Evolutionary conservation across 2,888 invertebrate genomes (phyloP), one percentile per base, ranked within the genome.

Genomic region (Drosophila kanekoi): DNA sequence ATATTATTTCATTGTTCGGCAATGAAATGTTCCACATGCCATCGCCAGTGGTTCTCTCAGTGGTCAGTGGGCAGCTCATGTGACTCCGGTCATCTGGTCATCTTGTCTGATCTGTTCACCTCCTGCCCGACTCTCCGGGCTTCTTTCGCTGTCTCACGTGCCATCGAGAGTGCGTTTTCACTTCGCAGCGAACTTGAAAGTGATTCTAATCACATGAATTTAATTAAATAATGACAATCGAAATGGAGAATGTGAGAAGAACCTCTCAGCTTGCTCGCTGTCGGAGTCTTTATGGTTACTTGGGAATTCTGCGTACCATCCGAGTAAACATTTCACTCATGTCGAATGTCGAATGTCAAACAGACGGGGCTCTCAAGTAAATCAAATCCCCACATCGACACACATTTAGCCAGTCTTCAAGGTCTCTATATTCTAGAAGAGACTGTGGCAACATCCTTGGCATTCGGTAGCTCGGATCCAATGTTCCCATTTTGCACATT

Each of bases 131-230:
- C 52, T 68, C 53, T 47, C 41, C 18, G 6, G 23, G 44, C 54
- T 49, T 51, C 59, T 35, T 18, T 4, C 45, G 60, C 57, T 51
- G 85, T 75, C 83, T 83, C 83, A 83, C 87, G 83, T 83, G 75
- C 87, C 85, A 84, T 77, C 79, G 72, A 87, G 75, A 84, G 84
- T 87, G 83, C 83, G 68, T 81, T 81, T 87, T 87, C 79, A 84
- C 83, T 87, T 70, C 37, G 60, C 72, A 52, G 65, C 68, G 48
- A 68, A 59, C 87, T 78, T 62, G 83, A 83, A 83, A 83, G 87
- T 83, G 83, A 87, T 83, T 84, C 81, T 77, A 77, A 87, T 83
- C 87, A 79, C 68, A 74, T 63, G 71, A 73, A 78, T 72, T 83
- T 76, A 81, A 78, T 81, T 66, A 81, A 83, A 84, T 79, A 84